Base-by-base conservation (phyloP, 2,888 invertebrate species). In the Tinea trinotella region DNA sequence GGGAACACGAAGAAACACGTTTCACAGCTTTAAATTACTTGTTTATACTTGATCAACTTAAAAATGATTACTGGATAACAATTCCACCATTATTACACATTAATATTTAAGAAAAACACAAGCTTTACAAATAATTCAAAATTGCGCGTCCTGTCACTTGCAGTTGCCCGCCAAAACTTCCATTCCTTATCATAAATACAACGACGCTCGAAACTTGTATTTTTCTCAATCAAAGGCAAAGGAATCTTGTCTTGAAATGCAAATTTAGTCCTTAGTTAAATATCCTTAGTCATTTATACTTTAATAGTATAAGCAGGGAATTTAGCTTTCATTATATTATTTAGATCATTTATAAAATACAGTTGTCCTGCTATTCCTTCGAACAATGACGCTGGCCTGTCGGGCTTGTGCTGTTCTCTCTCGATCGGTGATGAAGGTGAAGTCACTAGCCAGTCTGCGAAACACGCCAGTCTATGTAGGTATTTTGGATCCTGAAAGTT, bases 341-440 rank as follows among this genome's bases (percentile, higher is more conserved):
- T 79, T 52, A 95, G 72, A 64, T 96, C 95, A 36, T 89, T 73
- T 22, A 94, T 82, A 61, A 94, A 90, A 70, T 93, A 94, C 62
- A 94, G 86, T 0, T 92, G 90, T 12, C 96, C 96, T 40, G 93
- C 88, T 56, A 94, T 72, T 15, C 93, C 96, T 88, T 97, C 96
- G 70, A 92, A 96, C 50, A 97, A 76, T 0, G 96, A 96, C 53
- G 90, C 89, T 0, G 95, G 96, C 56, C 92, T 81, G 73, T 96
- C 96, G 0, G 96, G 93, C 20, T 84, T 85, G 65, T 91, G 89
- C 57, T 91, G 88, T 54, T 81, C 78, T 0, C 90, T 90, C 70
- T 92, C 92, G n/a, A n/a, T n/a, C n/a, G n/a, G n/a, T n/a, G n/a
- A n/a, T n/a, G n/a, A n/a, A n/a, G n/a, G n/a, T n/a, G n/a, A n/a